Conservation (phyloP, 2,113 vertebrate genomes). For the Perca fluviatilis region DNA sequence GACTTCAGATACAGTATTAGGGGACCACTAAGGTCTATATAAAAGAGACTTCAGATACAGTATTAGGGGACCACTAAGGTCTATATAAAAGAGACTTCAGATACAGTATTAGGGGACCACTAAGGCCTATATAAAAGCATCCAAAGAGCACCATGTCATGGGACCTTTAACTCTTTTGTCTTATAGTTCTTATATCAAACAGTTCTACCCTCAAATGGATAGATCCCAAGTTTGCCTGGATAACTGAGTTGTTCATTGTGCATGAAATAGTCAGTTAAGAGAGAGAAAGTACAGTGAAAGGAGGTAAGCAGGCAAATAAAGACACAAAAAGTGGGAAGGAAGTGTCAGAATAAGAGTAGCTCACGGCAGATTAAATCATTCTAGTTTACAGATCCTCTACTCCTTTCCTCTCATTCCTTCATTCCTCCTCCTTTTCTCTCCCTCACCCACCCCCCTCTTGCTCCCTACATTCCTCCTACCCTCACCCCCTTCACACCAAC, state of each 20-base stretch:
- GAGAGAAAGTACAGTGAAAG: background rate
- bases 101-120: too few species aligned
- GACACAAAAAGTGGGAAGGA: slow-evolving; percentile 12
- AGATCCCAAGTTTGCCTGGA: background rate
- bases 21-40: too few species aligned
- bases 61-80: too few species aligned
- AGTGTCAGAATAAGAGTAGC: background rate
- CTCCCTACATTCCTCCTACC: slow-evolving; percentile 47
- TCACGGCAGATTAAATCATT: slow-evolving; percentile 9
- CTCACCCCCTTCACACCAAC: slow-evolving; percentile 54
- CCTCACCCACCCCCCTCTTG: slow-evolving; percentile 24
- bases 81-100: too few species aligned
- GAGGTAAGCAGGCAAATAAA: slow-evolving; percentile 12
- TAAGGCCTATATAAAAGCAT: too few species aligned
- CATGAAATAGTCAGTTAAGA: background rate
- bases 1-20: too few species aligned
- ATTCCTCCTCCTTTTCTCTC: slow-evolving; percentile 14
- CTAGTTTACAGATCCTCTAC: background rate
- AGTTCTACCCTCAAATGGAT: background rate
- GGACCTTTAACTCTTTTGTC: background rate
- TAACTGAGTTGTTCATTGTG: background rate
- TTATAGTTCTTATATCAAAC: background rate
- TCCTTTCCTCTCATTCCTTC: slow-evolving; percentile 19
- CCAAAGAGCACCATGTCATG: too few species aligned
- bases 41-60: too few species aligned